Conservation (phyloP, 2,888 invertebrate species). For the Xylophagus ater region DNA sequence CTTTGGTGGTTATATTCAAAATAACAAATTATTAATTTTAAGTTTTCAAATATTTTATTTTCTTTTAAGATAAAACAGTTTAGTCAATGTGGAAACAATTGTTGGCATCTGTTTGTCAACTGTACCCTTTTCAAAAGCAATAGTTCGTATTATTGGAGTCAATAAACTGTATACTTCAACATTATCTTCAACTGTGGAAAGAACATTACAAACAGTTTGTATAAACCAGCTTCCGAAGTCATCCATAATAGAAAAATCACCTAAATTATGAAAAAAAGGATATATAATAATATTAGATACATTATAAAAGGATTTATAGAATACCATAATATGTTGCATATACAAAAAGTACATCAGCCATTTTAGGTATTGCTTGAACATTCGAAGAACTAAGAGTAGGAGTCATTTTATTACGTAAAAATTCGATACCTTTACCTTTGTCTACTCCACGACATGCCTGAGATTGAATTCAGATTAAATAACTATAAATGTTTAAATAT, state of each 20-base stretch:
- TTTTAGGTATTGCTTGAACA: constrained; percentile 55
- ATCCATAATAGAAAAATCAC: constrained; percentile 56
- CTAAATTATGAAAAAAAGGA: too few relatives aligned
- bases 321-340: constrained; percentile 64
- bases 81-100: constrained; percentile 54
- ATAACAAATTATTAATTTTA: too few relatives aligned
- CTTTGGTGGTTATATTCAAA: too few relatives aligned
- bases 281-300: too few relatives aligned
- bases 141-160: constrained; percentile 49
- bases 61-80: constrained; percentile 42
- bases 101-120: constrained; percentile 56
- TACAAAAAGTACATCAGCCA: constrained; percentile 57
- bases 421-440: constrained; percentile 45
- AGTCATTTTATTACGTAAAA: constrained; percentile 22
- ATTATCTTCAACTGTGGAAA: constrained; percentile 37
- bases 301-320: too few relatives aligned
- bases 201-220: constrained; percentile 49
- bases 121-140: constrained; percentile 56
- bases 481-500: background rate
- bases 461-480: background rate
- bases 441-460: constrained; percentile 52
- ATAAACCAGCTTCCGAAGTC: constrained; percentile 62
- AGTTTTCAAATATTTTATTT: too few relatives aligned
- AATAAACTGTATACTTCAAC: constrained; percentile 52
- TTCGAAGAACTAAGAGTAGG: constrained; percentile 20